Evolutionary conservation across 2,888 invertebrate genomes (phyloP), one percentile per base, ranked within the genome.

Genomic region (Phortica okadai): DNA sequence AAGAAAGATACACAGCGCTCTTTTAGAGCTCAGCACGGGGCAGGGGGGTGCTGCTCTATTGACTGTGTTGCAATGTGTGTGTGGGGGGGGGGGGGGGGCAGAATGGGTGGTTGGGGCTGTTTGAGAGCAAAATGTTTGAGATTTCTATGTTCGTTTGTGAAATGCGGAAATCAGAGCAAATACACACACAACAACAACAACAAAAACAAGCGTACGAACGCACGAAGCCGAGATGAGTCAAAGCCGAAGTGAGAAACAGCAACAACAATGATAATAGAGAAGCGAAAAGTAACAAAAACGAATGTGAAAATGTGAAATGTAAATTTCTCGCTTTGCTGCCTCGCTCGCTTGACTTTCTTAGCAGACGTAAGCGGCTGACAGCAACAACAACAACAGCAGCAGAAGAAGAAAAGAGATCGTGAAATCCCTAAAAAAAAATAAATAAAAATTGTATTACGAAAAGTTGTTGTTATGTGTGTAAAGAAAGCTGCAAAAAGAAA

Each of bases 281-380:
- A 67, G 42, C 33, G 25, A 62, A 62, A 62, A 16, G 16, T 25
- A 62, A 56, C 72, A 50, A 44, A 69, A 69, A 72, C 56, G 33
- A 72, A 72, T 85, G 88, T 85, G 85, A 85, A 86, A 85, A 84
- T 85, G 82, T 85, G 59, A 86, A 87, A 87, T 85, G 85, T 83
- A 88, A 86, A 88, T 85, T 81, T 80, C 81, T 81, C 76, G 75
- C 70, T 72, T 72, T 56, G 70, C 64, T 33, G 75, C 70, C 54
- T 72, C 33, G 70, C 64, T 33, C 33, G 33, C 33, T 64, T 64
- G 64, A 44, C 70, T 72, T 72, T 72, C 70, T 56, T 45, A 72
- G 44, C 45, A 25, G 58, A 69, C 11, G 41, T 73, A 74, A 76
- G 59, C 73, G 66, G 44, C 69, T 42, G 73, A 73, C 69, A 58